phyloP scores from a whole-genome alignment of 2,888 invertebrate species.

The Hololepta plana region DNA sequence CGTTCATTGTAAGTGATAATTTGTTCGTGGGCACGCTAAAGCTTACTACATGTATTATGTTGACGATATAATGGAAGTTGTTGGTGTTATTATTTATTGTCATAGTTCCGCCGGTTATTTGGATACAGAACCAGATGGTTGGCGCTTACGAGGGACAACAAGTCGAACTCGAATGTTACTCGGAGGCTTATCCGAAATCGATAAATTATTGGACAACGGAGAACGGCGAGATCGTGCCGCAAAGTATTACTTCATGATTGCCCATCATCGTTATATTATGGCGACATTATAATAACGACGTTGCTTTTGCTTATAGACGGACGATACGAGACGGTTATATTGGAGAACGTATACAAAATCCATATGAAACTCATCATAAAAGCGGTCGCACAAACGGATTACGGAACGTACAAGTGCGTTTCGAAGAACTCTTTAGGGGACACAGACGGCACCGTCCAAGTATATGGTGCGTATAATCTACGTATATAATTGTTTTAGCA shows the following conservation, averaged over 20 bases:
- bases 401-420: conserved; percentile 52
- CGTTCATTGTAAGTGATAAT: conserved; percentile 58
- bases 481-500: no score
- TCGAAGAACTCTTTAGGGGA: conserved; percentile 57
- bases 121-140: conserved; percentile 66
- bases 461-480: conserved; percentile 41
- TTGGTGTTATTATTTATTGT: no score
- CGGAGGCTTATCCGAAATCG: conserved; percentile 71
- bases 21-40: conserved; percentile 10
- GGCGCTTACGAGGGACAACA: conserved; percentile 60
- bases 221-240: conserved; percentile 55
- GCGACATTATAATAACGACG: no score
- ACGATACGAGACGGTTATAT: conserved; percentile 47
- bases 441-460: conserved; percentile 53
- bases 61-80: no score
- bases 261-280: no score
- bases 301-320: no score
- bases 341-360: conserved; percentile 52
- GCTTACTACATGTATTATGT: no score
- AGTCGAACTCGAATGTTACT: conserved; percentile 61
- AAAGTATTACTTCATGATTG: no score
- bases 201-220: conserved; percentile 75
- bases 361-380: conserved; percentile 53
- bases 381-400: conserved; percentile 39
- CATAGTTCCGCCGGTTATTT: conserved; percentile 80